Evolutionary conservation across 92 coral and sea anemone species (phyloP).

Genomic region (Desmophyllum pertusum): DNA sequence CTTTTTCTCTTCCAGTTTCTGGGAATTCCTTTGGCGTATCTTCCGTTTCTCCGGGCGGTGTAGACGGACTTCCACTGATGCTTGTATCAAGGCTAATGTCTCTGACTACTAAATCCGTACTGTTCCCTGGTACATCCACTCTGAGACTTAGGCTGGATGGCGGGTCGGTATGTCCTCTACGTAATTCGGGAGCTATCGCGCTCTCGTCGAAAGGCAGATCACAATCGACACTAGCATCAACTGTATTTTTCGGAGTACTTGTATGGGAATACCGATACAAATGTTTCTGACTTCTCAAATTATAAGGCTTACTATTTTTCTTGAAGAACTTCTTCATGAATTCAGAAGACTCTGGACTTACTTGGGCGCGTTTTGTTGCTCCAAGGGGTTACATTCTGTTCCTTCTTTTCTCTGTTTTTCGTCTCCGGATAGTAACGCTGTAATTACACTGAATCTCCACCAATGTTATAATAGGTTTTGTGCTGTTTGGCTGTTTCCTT

Average conservation of each 20-base stretch:
- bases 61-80: neutral
- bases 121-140: neutral
- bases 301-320: neutral
- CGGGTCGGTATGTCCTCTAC: neutral
- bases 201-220: neutral
- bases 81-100: neutral
- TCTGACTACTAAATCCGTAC: neutral
- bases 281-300: neutral
- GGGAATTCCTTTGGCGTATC: neutral
- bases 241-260: neutral
- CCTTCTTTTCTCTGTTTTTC: too few relatives aligned
- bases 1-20: neutral
- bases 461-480: too few relatives aligned
- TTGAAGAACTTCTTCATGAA: too few relatives aligned
- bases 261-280: neutral
- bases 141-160: neutral
- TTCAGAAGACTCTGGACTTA: too few relatives aligned
- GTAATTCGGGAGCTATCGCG: neutral
- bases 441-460: too few relatives aligned
- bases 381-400: too few relatives aligned
- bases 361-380: too few relatives aligned
- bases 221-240: neutral
- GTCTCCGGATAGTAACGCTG: too few relatives aligned
- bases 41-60: neutral
- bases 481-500: too few relatives aligned